A percentile compares a stretch with the other conserved stretches of the same genome.
Conservation (phyloP, 2,797 vertebrate species). For the Rhynchotus rufescens region DNA sequence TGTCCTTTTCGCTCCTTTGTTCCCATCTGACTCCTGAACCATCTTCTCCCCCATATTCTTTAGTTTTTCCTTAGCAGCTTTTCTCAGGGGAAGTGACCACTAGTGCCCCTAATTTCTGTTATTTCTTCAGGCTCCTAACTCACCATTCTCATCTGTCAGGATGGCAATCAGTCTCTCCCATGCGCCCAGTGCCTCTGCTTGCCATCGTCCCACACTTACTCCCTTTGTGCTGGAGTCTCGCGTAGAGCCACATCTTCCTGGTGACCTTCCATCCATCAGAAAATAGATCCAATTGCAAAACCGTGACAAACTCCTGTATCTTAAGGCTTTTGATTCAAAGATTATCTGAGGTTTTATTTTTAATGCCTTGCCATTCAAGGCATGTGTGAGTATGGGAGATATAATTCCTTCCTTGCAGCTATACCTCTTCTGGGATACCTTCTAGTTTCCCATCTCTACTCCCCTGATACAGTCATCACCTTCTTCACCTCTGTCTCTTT, state of each 20-base stretch:
- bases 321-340: not conserved
- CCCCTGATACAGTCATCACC: accelerated
- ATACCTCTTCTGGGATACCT: not conserved
- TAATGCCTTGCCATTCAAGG: not conserved
- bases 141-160: not conserved
- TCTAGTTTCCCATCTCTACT: not conserved
- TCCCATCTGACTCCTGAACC: not conserved
- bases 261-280: not conserved
- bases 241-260: not conserved
- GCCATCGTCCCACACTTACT: not conserved
- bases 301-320: accelerated
- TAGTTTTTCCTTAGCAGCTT: not conserved
- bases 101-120: not conserved
- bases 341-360: not conserved
- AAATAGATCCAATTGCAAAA: not conserved
- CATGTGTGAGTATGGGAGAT: not conserved
- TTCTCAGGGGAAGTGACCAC: not conserved
- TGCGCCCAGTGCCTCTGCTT: not conserved
- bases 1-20: not conserved
- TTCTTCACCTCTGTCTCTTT: not conserved
- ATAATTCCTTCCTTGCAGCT: not conserved
- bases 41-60: not conserved
- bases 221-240: not conserved
- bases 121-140: not conserved
- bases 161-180: not conserved